phyloP scores from a whole-genome alignment of 2,888 invertebrate species.

The Polyploca ridens region DNA sequence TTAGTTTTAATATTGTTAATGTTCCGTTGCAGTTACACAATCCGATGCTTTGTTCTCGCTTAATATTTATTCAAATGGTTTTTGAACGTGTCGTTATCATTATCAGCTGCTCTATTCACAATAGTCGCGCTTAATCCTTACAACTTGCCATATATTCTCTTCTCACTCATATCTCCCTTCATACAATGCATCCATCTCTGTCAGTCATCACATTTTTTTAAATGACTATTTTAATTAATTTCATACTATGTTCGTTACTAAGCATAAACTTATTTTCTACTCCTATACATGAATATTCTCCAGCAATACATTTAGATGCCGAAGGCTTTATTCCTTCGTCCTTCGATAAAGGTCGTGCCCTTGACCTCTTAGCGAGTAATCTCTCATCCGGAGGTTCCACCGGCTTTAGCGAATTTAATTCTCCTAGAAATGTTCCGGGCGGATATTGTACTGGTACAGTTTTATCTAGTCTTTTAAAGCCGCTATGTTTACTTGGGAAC shows the following conservation, averaged over 20 bases:
- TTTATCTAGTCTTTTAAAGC: neutral
- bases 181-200: no score
- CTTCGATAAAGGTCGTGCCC: slow-evolving; percentile 26
- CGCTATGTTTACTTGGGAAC: neutral
- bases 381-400: slow-evolving; percentile 18
- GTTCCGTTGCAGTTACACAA: neutral
- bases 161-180: neutral
- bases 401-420: slow-evolving; percentile 14
- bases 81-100: neutral
- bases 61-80: neutral
- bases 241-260: neutral
- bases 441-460: neutral
- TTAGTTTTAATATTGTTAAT: neutral
- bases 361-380: slow-evolving; percentile 22
- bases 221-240: no score
- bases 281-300: neutral
- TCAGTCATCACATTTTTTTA: no score
- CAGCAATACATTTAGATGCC: neutral
- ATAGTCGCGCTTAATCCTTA: neutral
- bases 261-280: neutral
- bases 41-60: neutral
- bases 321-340: slow-evolving; percentile 17
- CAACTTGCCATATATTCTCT: neutral
- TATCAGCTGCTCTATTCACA: neutral
- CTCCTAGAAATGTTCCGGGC: slow-evolving; percentile 13